Evolutionary conservation across 2,113 vertebrate species (phyloP), one percentile per base, ranked within the genome.

Genomic region (human): DNA sequence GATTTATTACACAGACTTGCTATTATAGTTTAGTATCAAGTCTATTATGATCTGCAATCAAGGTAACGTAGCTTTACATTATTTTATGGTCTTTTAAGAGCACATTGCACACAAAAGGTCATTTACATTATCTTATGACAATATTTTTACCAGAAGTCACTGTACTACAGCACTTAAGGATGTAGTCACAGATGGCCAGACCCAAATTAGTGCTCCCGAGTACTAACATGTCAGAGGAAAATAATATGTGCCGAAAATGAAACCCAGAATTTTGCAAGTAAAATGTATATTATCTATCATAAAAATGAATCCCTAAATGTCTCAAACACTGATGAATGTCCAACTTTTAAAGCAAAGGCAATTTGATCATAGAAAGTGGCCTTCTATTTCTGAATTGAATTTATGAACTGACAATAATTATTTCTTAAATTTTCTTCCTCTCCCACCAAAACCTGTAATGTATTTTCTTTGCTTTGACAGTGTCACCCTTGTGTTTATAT

Each of bases 271-370:
- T 59, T 89, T 83, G 45, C 7, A 79, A 82, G 79, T 89, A 96
- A 96, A 96, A 90, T 27, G 20, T 45, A 38, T 35, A 96, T 23
- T 20, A 66, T 50, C 14, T 25, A 61, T 88, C 64, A 70, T 85
- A 94, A 92, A 95, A 98, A 93, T 50, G 80, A 98, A 95, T 91
- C 79, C 59, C 43, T 59, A 50, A 78, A 94, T 82, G 76, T 96
- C 57, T 88, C 83, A 73, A 90, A 48, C 38, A 79, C 25, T 90
- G 75, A 95, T 76, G 59, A 96, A 76, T 40, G 52, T 9, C 10
- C 59, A 94, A 61, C 85, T 80, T 76, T 92, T 48, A 66, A 90
- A 96, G 92, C 18, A 97, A 81, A 95, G 50, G 20, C 48, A 97
- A 81, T 30, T 61, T 92, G 68, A 80, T 95, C 83, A 78, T 2